Conservation (phyloP, 2,113 vertebrate species). For the Zosterops japonicus region DNA sequence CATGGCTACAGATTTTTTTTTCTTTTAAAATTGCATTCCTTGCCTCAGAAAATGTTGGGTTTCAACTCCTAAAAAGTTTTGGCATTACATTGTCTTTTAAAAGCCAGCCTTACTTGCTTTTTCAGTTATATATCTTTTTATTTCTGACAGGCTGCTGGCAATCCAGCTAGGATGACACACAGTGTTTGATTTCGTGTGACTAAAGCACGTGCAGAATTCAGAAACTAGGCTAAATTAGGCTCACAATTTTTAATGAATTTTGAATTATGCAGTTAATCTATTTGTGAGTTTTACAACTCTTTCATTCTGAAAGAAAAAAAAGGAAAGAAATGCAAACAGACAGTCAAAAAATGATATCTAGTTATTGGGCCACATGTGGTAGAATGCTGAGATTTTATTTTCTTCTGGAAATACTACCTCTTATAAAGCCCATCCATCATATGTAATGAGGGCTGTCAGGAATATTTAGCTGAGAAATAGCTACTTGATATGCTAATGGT, state of each 20-base stretch:
- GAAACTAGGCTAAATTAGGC: constrained; percentile 64
- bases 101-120: not conserved
- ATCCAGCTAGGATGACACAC: not conserved
- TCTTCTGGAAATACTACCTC: constrained; percentile 79
- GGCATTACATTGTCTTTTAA: not conserved
- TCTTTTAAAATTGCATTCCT: not conserved
- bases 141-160: constrained; percentile 35
- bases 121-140: not conserved
- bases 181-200: constrained; percentile 20
- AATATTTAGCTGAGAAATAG: constrained; percentile 88
- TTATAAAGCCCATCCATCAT: constrained; percentile 89
- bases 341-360: constrained; percentile 62
- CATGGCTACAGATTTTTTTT: not conserved
- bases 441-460: constrained; percentile 87
- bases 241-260: constrained; percentile 69
- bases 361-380: constrained; percentile 59
- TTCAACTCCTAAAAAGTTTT: not conserved
- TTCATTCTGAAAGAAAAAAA: constrained; percentile 47
- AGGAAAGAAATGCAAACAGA: constrained; percentile 54
- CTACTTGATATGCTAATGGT: constrained; percentile 91
- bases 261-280: constrained; percentile 71
- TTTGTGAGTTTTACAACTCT: constrained; percentile 67
- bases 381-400: constrained; percentile 76
- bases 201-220: constrained; percentile 56
- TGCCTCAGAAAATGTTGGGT: not conserved